phyloP scores from a whole-genome alignment of 2,888 invertebrate species.

The Pammene aurita region DNA sequence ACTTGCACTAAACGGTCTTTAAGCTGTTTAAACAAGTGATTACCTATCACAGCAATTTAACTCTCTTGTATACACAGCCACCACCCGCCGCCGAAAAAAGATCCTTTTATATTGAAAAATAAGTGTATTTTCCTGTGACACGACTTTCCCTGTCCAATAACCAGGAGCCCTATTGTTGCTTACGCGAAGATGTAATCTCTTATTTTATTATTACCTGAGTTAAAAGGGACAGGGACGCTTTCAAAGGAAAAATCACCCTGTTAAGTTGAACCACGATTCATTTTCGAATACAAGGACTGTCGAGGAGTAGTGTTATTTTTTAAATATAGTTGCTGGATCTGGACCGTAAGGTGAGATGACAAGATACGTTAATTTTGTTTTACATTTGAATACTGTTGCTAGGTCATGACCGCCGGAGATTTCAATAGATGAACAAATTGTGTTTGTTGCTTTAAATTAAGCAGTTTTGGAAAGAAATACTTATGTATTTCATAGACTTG shows the following conservation, averaged over 20 bases:
- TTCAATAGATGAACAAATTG: slow-evolving; percentile 15
- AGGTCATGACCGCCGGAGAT: slow-evolving; percentile 1
- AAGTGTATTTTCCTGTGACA: slow-evolving; percentile 50
- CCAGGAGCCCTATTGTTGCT: slow-evolving; percentile 77
- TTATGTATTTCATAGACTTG: too few species aligned
- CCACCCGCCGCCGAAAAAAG: slow-evolving; percentile 11
- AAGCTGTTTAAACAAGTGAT: slow-evolving; percentile 63
- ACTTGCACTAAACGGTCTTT: slow-evolving; percentile 59
- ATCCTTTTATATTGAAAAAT: not conserved
- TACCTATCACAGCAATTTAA: slow-evolving; percentile 71
- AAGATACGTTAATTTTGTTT: slow-evolving; percentile 36
- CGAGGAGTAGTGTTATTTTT: slow-evolving; percentile 23
- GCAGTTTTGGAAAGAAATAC: not conserved
- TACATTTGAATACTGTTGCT: slow-evolving; percentile 28
- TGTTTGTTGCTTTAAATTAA: slow-evolving; percentile 3
- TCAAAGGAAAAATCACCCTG: slow-evolving; percentile 50
- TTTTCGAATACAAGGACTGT: slow-evolving; percentile 38
- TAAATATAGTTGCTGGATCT: slow-evolving; percentile 30
- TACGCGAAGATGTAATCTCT: slow-evolving; percentile 80
- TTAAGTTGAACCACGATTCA: slow-evolving; percentile 22
- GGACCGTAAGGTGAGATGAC: slow-evolving; percentile 37
- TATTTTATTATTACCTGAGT: slow-evolving; percentile 79
- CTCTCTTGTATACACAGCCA: slow-evolving; percentile 67
- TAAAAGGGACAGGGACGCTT: slow-evolving; percentile 61
- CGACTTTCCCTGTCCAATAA: slow-evolving; percentile 64